phyloP scores from a whole-genome alignment of 2,888 invertebrate species.

The Acronicta aceris region DNA sequence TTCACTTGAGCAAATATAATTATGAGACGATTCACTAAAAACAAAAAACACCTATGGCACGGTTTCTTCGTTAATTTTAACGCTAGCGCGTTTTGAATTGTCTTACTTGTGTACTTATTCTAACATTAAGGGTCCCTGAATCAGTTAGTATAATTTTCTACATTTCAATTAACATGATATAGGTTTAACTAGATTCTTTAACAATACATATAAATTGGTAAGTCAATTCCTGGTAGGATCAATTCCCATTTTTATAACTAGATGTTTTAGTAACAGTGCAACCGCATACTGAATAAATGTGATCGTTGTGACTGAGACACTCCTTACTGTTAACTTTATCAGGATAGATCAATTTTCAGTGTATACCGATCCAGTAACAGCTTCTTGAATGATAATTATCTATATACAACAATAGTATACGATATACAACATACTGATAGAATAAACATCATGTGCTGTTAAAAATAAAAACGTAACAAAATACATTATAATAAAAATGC shows the following conservation, averaged over 20 bases:
- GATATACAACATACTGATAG: conserved; percentile 50
- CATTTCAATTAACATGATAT: conserved; percentile 53
- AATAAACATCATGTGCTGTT: conserved; percentile 50
- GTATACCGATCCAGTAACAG: conserved; percentile 47
- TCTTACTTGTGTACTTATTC: conserved; percentile 64
- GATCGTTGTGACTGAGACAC: conserved; percentile 30
- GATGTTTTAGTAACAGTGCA: conserved; percentile 41
- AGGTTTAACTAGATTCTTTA: conserved; percentile 54
- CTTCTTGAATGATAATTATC: conserved; percentile 32
- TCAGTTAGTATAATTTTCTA: conserved; percentile 57
- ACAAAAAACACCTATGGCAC: conserved; percentile 83
- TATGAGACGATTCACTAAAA: conserved; percentile 69
- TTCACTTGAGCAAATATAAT: conserved; percentile 79
- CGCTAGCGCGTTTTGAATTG: conserved; percentile 53
- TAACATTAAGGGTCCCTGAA: conserved; percentile 65
- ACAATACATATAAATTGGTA: conserved; percentile 50
- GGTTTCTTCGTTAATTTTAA: conserved; percentile 80
- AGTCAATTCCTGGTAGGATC: conserved; percentile 57
- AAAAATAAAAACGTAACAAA: conserved; percentile 59
- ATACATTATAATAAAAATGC: conserved; percentile 60
- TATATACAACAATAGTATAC: conserved; percentile 49
- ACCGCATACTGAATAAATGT: conserved; percentile 18
- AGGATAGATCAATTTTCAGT: conserved; percentile 24
- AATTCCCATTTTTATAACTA: conserved; percentile 50
- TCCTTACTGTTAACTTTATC: conserved; percentile 22